A percentile compares a stretch with the other conserved stretches of the same genome.
phyloP scores from a whole-genome alignment of 2,888 invertebrate genomes.

The Mactromeris polynyma region DNA sequence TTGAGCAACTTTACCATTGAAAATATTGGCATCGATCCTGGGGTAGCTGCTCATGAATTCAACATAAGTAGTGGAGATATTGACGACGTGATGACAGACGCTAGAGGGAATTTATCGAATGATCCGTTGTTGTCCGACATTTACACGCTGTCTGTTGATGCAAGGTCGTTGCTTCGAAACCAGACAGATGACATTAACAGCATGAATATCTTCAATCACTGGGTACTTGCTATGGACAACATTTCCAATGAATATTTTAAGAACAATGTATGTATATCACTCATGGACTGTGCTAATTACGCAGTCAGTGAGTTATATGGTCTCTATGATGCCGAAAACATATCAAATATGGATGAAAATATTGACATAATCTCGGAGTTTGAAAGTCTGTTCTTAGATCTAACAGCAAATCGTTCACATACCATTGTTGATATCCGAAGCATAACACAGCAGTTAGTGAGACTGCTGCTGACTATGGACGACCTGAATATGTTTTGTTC shows the following conservation, averaged over 20 bases:
- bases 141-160: neutral
- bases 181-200: constrained; percentile 27
- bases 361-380: constrained; percentile 32
- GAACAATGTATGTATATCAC: constrained; percentile 41
- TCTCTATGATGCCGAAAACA: constrained; percentile 42
- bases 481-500: constrained; percentile 54
- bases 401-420: constrained; percentile 41
- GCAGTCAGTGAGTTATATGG: constrained; percentile 49
- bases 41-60: constrained; percentile 45
- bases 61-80: constrained; percentile 49
- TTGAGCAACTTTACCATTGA: constrained; percentile 19
- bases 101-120: constrained; percentile 24
- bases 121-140: constrained; percentile 41
- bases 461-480: constrained; percentile 11
- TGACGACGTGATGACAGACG: constrained; percentile 21
- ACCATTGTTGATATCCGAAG: constrained; percentile 11
- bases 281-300: constrained; percentile 56
- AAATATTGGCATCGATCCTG: constrained; percentile 29
- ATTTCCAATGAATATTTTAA: constrained; percentile 37
- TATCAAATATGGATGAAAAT: constrained; percentile 37
- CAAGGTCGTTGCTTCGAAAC: constrained; percentile 10
- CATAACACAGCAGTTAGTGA: neutral
- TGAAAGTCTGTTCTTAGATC: constrained; percentile 45
- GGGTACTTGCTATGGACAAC: constrained; percentile 59
- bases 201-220: constrained; percentile 42